Conservation (phyloP, 2,888 invertebrate genomes). For the Thereva nobilitata region DNA sequence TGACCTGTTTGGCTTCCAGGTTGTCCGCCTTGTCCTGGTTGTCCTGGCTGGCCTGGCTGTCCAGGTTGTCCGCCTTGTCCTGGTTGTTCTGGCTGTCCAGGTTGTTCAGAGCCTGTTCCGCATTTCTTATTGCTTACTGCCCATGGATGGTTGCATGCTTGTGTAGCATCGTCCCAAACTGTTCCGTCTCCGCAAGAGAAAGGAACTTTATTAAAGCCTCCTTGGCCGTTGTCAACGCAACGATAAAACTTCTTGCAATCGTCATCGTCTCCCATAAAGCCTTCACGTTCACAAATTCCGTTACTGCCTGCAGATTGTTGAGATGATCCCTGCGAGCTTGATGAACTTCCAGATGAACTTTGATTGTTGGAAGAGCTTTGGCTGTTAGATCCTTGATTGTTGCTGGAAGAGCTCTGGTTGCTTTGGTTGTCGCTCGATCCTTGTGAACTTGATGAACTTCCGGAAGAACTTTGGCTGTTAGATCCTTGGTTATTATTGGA, state of each 20-base stretch:
- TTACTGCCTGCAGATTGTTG: too few species aligned
- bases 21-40: neutral
- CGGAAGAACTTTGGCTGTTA: too few species aligned
- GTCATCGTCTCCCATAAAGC: slow-evolving; percentile 70
- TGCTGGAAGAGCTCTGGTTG: too few species aligned
- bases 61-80: slow-evolving; percentile 32
- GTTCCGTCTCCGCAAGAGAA: slow-evolving; percentile 77
- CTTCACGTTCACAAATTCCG: slow-evolving; percentile 65
- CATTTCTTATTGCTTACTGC: slow-evolving; percentile 52
- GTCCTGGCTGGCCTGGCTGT: neutral
- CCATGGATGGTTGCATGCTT: slow-evolving; percentile 74
- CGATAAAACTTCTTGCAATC: slow-evolving; percentile 78
- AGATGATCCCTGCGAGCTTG: slow-evolving; percentile 39
- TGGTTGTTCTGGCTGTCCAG: slow-evolving; percentile 23
- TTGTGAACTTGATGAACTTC: too few species aligned
- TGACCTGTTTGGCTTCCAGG: too few species aligned
- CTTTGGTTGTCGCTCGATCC: too few species aligned
- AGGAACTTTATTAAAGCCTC: slow-evolving; percentile 67
- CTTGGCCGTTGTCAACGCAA: slow-evolving; percentile 68
- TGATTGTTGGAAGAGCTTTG: slow-evolving; percentile 41
- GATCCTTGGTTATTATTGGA: neutral
- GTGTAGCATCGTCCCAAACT: slow-evolving; percentile 71
- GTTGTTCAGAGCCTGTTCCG: slow-evolving; percentile 16
- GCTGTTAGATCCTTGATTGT: neutral
- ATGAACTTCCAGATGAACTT: slow-evolving; percentile 26